These are phyloP conservation scores for Blomia tropicalis DNA, from an alignment of 2,888 invertebrate species.

Conservation along the genomic window DNA sequence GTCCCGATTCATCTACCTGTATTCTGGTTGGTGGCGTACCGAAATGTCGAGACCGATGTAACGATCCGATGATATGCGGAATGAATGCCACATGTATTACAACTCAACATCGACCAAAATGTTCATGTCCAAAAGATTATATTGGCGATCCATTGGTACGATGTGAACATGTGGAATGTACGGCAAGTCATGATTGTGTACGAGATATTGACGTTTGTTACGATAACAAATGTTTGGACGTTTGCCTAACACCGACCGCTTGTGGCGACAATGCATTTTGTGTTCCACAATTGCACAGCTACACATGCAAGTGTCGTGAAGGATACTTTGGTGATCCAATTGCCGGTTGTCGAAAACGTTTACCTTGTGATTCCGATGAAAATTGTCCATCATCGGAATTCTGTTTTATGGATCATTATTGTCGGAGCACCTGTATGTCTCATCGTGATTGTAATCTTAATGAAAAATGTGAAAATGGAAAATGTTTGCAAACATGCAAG, in stretches of 20 bases:
- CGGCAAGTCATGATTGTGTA: conserved; percentile 56
- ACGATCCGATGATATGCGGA: conserved; percentile 27
- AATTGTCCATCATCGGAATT: conserved; percentile 62
- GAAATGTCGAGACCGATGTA: conserved; percentile 46
- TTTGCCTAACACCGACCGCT: conserved; percentile 47
- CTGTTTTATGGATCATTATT: conserved; percentile 66
- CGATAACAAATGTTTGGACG: conserved; percentile 41
- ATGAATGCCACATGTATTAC: conserved; percentile 30
- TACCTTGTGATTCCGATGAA: conserved; percentile 55
- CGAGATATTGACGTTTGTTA: conserved; percentile 55
- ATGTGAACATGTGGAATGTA: conserved; percentile 53
- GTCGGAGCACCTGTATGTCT: conserved; percentile 58
- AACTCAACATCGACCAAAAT: conserved; percentile 34
- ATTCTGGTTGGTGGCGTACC: conserved; percentile 51
- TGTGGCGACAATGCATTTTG: conserved; percentile 72
- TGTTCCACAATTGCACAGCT: conserved; percentile 61
- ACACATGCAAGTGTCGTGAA: conserved; percentile 63
- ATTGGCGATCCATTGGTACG: conserved; percentile 52
- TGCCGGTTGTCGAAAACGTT: conserved; percentile 61
- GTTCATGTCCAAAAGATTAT: conserved; percentile 51
- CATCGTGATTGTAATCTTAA: conserved; percentile 65
- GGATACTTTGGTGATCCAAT: conserved; percentile 66
- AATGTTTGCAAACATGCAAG: conserved; percentile 50
- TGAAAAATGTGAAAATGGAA: conserved; percentile 67
- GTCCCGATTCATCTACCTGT: conserved; percentile 51